Percentiles rank a stretch among this genome's conserved stretches.
Evolutionary conservation across 1,140 invertebrate genomes (phyloP).

Genomic region (Nylanderia fulva): DNA sequence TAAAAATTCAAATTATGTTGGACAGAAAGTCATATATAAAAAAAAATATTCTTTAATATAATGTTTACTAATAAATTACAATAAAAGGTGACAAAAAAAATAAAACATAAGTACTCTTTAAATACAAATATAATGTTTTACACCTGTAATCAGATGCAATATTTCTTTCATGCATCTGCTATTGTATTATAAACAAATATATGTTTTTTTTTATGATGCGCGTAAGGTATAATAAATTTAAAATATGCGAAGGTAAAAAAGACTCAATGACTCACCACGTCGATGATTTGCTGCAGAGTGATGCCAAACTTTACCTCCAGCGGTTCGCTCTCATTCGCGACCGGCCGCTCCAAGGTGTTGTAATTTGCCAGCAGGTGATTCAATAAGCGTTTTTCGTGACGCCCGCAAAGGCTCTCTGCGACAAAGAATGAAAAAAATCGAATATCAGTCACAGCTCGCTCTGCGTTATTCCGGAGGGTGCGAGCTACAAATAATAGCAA

Average conservation of each 20-base stretch:
- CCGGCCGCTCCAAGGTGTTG: conserved; percentile 97
- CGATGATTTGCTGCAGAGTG: conserved; percentile 99
- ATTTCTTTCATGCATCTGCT: too few species aligned
- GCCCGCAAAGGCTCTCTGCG: conserved; percentile 92
- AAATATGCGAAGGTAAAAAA: conserved; percentile 8
- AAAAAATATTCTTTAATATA: too few species aligned
- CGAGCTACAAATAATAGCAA: neutral
- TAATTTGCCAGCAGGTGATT: conserved; percentile 96
- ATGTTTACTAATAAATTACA: too few species aligned
- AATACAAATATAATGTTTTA: too few species aligned
- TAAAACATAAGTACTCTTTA: too few species aligned
- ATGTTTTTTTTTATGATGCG: neutral
- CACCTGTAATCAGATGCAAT: too few species aligned
- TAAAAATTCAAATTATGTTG: too few species aligned
- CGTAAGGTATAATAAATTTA: neutral
- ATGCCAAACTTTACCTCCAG: conserved; percentile 97
- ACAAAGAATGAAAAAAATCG: conserved; percentile 76
- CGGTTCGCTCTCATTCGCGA: conserved; percentile 97
- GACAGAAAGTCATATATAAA: too few species aligned
- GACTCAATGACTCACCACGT: conserved; percentile 92
- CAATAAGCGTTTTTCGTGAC: conserved; percentile 95
- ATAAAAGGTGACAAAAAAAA: too few species aligned
- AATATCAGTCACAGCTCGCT: conserved; percentile 39
- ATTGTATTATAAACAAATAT: neutral
- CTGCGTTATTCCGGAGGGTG: conserved; percentile 12